Base-by-base conservation (phyloP, 2,888 invertebrate species). In the Herminia tarsipennalis region DNA sequence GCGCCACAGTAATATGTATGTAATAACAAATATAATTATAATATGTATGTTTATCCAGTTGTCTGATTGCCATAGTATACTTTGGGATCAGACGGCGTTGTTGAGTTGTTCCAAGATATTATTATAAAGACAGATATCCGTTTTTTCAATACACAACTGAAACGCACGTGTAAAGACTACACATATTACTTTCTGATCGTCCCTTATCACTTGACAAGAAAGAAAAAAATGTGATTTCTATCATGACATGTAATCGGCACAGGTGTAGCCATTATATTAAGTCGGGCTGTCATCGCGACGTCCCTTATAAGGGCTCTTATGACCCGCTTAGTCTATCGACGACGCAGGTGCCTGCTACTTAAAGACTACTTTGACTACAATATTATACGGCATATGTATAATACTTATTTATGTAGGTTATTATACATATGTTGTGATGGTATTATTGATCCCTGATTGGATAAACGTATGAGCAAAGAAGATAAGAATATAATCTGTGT, bases 251-350 rank as follows among this genome's bases (percentile, higher is more conserved):
- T 67, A 67, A 65, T 56, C 20, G 56, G 30, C 47, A 17, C 66
- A 65, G 65, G 65, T 66, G 61, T 51, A 45, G 13, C 53, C 34
- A 47, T 63, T 66, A 66, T 73, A 70, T 66, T 55, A 65, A 69
- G 64, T 65, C 55, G 55, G 55, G 52, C 70, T 76, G 77, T 78
- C 80, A 75, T 67, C 75, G 66, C 69, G 61, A 66, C 66, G 61
- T 55, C 67, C 71, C 67, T 66, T 70, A 56, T 66, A 74, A 79
- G 79, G 75, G 76, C 74, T 70, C 80, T 78, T 54, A 53, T 42
- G 61, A 72, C 70, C 74, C 65, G 62, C 66, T 69, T 70, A 66
- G 61, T 60, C 68, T 58, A 34, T 29, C 32, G 29, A 49, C 58
- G 69, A 47, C 73, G 59, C 70, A 77, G 76, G 77, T 79, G 80